Conservation (phyloP, 2,797 vertebrate genomes). For the Cossypha dichroa region DNA sequence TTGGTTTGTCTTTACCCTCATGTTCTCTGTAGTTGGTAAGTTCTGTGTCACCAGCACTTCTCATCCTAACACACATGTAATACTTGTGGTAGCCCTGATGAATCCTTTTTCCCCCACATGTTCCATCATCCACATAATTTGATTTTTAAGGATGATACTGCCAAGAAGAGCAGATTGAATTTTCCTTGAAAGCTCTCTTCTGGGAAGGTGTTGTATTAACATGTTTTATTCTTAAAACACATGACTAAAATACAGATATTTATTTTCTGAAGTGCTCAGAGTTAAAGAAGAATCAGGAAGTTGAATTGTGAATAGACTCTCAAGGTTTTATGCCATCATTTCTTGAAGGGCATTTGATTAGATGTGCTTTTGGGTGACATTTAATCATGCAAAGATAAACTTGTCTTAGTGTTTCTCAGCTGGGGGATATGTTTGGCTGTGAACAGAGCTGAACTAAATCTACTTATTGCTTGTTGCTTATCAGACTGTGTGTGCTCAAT, state of each 20-base stretch:
- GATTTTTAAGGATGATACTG: not conserved
- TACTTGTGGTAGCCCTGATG: not conserved
- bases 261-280: slow-evolving; percentile 44
- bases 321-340: slow-evolving; percentile 34
- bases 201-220: slow-evolving; percentile 20
- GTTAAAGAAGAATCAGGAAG: slow-evolving; percentile 43
- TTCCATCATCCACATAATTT: not conserved
- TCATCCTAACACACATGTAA: not conserved
- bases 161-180: slow-evolving; percentile 12
- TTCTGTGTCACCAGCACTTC: not conserved
- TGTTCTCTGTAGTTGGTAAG: not conserved
- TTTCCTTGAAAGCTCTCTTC: slow-evolving; percentile 20
- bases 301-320: slow-evolving; percentile 53
- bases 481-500: not conserved
- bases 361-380: slow-evolving; percentile 66
- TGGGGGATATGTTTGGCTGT: slow-evolving; percentile 52
- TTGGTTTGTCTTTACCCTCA: not conserved
- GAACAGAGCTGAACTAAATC: slow-evolving; percentile 34
- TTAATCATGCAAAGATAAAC: slow-evolving; percentile 64
- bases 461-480: slow-evolving; percentile 28
- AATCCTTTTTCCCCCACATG: not conserved
- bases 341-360: slow-evolving; percentile 62
- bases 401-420: slow-evolving; percentile 51
- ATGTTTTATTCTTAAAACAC: slow-evolving; percentile 24
- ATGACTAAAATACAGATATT: slow-evolving; percentile 34